Base-by-base conservation (phyloP, 2,797 vertebrate species). In the Oceanodroma leucorhoa region DNA sequence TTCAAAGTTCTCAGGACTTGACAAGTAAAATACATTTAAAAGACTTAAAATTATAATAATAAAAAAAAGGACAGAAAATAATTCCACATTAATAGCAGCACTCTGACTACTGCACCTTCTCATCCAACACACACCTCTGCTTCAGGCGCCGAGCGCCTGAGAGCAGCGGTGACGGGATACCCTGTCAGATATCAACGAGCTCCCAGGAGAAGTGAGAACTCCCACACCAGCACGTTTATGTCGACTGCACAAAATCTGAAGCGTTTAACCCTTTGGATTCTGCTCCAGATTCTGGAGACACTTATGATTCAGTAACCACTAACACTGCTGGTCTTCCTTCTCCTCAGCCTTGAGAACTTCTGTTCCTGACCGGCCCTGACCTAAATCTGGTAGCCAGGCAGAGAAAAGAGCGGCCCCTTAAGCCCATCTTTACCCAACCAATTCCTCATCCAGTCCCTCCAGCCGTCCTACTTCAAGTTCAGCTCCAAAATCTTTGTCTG, bases 171-270 rank as follows among this genome's bases (percentile, higher is more conserved):
- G 45, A 14, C 6, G 0, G 24, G n/a, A 51, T 22, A 26, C 48
- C 10, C 3, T 32, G 48, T 61, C 30, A 17, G 27, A 2, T 3
- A 46, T 2, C 67, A 24, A 3, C 19, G 3, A 29, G 19, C 45
- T 40, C 51, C 50, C 0, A 0, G 53, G 26, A 87, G 30, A 24
- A 18, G 19, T 0, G 6, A 62, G 20, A 75, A 14, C 29, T 53
- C 30, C 57, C 8, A 14, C 51, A 38, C 8, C 29, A 30, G 43
- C 15, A 11, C 0, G 1, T 30, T 30, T 6, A 29, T 2, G 20
- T 40, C 4, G 5, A 36, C 9, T 17, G 14, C 55, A 20, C n/a
- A 57, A 13, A 50, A 64, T 0, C 30, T 3, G 40, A 64, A 15
- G 21, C 10, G 32, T 78, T 54, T 15, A 53, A 41, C 34, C 29